phyloP scores from a whole-genome alignment of 2,888 invertebrate genomes.

The Arge pagana region DNA sequence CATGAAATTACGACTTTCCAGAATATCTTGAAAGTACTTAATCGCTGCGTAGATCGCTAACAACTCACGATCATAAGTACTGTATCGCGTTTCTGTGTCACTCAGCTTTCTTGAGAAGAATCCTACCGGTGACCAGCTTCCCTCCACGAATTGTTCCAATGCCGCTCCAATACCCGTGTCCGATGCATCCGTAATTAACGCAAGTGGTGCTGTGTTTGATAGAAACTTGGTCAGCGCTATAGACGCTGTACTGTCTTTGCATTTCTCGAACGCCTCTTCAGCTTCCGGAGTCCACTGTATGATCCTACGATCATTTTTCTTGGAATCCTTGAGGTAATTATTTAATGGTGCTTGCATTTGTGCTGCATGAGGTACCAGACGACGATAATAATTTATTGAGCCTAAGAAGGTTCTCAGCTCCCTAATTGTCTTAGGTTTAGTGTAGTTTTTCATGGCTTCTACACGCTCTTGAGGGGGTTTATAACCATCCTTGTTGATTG shows the following conservation, averaged over 20 bases:
- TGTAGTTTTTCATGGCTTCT: conserved; percentile 22
- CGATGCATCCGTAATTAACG: conserved; percentile 22
- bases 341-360: conserved; percentile 3
- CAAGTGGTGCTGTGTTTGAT: not conserved
- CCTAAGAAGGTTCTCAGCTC: not conserved
- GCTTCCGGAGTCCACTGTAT: conserved; percentile 1
- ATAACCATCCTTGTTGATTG: conserved; percentile 13
- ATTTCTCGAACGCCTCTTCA: conserved; percentile 9
- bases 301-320: not conserved
- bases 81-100: conserved; percentile 12
- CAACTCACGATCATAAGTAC: conserved; percentile 18
- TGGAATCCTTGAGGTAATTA: not conserved
- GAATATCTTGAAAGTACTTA: conserved; percentile 19
- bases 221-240: not conserved
- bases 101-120: conserved; percentile 27
- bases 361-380: conserved; percentile 1
- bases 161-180: conserved; percentile 27
- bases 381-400: conserved; percentile 2
- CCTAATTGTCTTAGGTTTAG: not conserved
- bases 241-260: conserved; percentile 7
- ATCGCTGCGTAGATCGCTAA: conserved; percentile 20
- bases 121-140: conserved; percentile 21
- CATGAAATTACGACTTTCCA: conserved; percentile 16
- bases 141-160: conserved; percentile 24
- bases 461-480: conserved; percentile 20